Evolutionary conservation across 2,888 invertebrate species (phyloP).

Genomic region (Trachelus iudaicus): DNA sequence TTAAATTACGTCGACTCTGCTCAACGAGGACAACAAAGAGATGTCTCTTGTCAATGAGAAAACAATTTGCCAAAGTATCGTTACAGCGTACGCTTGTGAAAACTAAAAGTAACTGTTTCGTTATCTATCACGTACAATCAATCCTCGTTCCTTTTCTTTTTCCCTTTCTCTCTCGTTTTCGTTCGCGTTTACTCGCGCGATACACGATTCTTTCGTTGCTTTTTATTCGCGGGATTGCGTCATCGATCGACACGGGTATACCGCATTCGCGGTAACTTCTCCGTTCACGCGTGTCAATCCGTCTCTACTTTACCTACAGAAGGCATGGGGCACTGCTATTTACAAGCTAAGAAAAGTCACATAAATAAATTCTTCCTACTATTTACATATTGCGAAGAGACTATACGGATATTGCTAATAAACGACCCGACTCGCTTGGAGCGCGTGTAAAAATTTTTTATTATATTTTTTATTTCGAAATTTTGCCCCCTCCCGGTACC

Average conservation of each 20-base stretch:
- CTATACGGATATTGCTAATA: slow-evolving; percentile 13
- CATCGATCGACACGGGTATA: background rate
- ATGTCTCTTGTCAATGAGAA: background rate
- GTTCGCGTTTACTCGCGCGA: background rate
- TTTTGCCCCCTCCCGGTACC: background rate
- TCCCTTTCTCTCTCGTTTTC: background rate
- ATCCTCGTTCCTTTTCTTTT: background rate
- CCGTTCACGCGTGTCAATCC: background rate
- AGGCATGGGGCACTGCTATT: background rate
- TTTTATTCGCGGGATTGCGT: background rate
- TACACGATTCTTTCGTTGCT: background rate
- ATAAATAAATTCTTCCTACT: slow-evolving; percentile 48
- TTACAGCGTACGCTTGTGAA: background rate
- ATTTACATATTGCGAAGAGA: slow-evolving; percentile 30
- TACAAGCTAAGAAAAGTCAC: slow-evolving; percentile 8
- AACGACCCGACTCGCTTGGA: background rate
- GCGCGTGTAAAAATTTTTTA: background rate
- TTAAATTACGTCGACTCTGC: background rate
- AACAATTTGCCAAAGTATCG: background rate
- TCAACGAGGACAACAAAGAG: too few relatives aligned
- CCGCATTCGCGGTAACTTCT: background rate
- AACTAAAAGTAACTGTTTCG: background rate
- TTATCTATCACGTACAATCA: background rate
- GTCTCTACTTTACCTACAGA: background rate
- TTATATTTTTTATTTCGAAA: background rate